Conservation (phyloP, 2,797 vertebrate genomes). For the Cichlasoma orientale region DNA sequence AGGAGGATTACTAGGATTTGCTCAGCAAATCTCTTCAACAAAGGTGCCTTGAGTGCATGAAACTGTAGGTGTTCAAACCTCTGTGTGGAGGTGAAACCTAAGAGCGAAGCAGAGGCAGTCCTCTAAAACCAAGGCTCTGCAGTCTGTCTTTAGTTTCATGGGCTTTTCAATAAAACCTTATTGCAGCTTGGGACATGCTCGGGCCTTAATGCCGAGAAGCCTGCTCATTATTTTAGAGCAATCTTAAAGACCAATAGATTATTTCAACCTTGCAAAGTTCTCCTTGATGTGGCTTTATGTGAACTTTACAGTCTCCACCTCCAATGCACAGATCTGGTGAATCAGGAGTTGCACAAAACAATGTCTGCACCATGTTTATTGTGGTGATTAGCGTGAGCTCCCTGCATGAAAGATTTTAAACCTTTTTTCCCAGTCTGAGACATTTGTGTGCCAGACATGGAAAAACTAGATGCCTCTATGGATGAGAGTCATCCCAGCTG, state of each 20-base stretch:
- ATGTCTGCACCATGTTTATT: too few species aligned
- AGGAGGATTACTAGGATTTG: conserved; percentile 76
- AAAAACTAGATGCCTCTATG: neutral
- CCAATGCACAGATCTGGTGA: neutral
- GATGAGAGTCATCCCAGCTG: neutral
- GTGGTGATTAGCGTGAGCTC: neutral
- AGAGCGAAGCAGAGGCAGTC: conserved; percentile 25
- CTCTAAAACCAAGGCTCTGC: conserved; percentile 37
- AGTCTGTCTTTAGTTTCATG: conserved; percentile 31
- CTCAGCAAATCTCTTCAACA: conserved; percentile 75
- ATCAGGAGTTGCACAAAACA: neutral
- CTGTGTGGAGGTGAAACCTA: conserved; percentile 47
- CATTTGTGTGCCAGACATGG: neutral
- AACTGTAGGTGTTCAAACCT: conserved; percentile 55
- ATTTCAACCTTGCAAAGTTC: neutral
- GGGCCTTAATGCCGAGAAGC: neutral
- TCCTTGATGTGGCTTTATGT: too few species aligned
- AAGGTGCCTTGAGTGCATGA: conserved; percentile 63
- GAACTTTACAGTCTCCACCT: too few species aligned
- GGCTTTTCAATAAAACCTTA: conserved; percentile 5
- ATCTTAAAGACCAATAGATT: neutral
- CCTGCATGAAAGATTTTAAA: neutral
- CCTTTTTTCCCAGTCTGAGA: neutral
- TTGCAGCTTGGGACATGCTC: neutral
- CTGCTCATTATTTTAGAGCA: neutral